Evolutionary conservation across 2,888 invertebrate species (phyloP).

Genomic region (Tinea pellionella): DNA sequence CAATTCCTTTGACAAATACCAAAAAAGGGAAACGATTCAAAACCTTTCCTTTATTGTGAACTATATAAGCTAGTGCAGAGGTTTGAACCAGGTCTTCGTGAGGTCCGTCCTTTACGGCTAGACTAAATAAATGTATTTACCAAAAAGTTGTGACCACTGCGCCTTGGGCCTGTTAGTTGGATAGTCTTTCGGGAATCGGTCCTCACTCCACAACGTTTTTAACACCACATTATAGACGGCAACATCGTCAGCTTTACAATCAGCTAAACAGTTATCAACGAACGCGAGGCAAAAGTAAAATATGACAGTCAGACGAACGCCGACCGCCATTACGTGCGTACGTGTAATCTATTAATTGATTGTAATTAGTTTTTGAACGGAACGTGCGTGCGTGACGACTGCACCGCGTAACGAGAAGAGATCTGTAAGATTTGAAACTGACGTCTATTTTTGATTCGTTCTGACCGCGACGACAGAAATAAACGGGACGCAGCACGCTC

Average conservation of each 20-base stretch:
- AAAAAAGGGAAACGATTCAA: too few species aligned
- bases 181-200: slow-evolving; percentile 90
- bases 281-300: slow-evolving; percentile 37
- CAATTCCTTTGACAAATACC: too few species aligned
- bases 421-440: not conserved
- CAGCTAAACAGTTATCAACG: slow-evolving; percentile 20
- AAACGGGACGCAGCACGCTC: slow-evolving; percentile 22
- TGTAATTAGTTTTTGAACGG: not conserved
- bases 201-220: slow-evolving; percentile 88
- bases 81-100: too few species aligned
- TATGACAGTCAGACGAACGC: slow-evolving; percentile 43
- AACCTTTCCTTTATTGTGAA: too few species aligned
- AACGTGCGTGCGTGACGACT: not conserved
- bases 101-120: too few species aligned
- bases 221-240: slow-evolving; percentile 89
- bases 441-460: slow-evolving; percentile 53
- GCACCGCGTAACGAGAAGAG: not conserved
- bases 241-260: slow-evolving; percentile 81
- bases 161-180: slow-evolving; percentile 90
- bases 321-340: slow-evolving; percentile 33
- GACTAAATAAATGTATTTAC: slow-evolving; percentile 61
- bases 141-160: slow-evolving; percentile 92
- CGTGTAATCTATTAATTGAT: slow-evolving; percentile 21
- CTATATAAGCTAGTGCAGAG: too few species aligned
- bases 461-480: slow-evolving; percentile 51